Base-by-base conservation (phyloP, 1,140 invertebrate genomes). In the Yoshiicerus persimilis region DNA sequence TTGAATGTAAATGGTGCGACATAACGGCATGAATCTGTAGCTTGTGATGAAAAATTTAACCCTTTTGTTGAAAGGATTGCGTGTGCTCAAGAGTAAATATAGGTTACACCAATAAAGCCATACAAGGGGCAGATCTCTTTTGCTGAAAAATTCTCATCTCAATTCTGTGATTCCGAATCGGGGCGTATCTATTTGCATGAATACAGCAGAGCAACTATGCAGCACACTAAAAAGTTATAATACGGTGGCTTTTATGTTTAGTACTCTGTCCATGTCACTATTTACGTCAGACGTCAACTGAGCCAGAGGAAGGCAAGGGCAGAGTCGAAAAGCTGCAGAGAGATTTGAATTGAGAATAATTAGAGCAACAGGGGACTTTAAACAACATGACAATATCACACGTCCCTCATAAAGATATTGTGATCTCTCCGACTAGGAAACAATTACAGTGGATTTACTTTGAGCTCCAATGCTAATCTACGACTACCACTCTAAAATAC, bases 41-140 rank as follows among this genome's bases (percentile, higher is more conserved):
- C 30, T 75, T 41, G 34, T 77, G 87, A 87, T 87, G 87, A 87
- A 87, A 87, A 87, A 87, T 87, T 64, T 86, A 88, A 89, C 47
- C 85, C 86, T 87, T 89, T 89, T 80, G 87, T 87, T 89, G 88
- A 64, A 85, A 41, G 36, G 62, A 87, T 90, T 88, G 89, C 87
- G 89, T 90, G 89, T 90, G 87, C 89, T 88, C 80, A 84, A 88
- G 86, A 88, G 89, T 88, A 90, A 90, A 90, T 90, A 90, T 90
- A 88, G 89, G 89, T 90, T 90, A 88, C 83, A 83, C 85, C 87
- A 89, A 89, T 89, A 62, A 86, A 87, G 32, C 56, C 86, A 83
- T 39, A 77, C 47, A 83, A 41, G 86, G 86, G 77, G 77, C 47
- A 47, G 36, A 66, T 75, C 86, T 70, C 23, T 75, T 86, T 75